Evolutionary conservation across 2,888 invertebrate species (phyloP).

Genomic region (Chloromyia formosa): DNA sequence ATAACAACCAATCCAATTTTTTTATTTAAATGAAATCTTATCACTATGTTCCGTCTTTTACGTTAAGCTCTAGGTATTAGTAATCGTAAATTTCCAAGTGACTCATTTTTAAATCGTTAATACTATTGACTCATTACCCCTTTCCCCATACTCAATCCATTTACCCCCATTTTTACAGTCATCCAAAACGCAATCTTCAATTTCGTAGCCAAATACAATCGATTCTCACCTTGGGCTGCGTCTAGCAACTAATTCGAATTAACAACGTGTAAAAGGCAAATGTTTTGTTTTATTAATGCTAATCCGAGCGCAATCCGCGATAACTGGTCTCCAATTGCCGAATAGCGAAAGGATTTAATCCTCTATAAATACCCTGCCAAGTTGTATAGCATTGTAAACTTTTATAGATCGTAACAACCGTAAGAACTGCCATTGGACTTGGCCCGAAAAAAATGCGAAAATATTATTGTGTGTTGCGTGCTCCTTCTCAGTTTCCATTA

Average conservation of each 20-base stretch:
- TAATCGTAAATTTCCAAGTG: too few relatives aligned
- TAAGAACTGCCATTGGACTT: slow-evolving; percentile 31
- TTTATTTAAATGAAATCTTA: too few relatives aligned
- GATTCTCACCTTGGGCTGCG: slow-evolving; percentile 16
- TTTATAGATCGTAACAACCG: slow-evolving; percentile 32
- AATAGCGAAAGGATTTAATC: slow-evolving; percentile 30
- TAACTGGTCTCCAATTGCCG: slow-evolving; percentile 28
- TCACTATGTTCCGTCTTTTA: too few relatives aligned
- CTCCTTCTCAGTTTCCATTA: slow-evolving; percentile 24
- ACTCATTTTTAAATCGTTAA: too few relatives aligned
- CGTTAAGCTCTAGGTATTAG: too few relatives aligned
- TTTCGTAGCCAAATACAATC: background rate
- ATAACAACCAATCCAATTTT: too few relatives aligned
- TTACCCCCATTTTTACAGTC: too few relatives aligned
- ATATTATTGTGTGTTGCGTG: slow-evolving; percentile 26
- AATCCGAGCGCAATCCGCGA: slow-evolving; percentile 39
- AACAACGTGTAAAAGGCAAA: slow-evolving; percentile 29
- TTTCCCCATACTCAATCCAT: too few relatives aligned
- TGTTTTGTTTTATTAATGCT: slow-evolving; percentile 39
- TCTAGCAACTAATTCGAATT: slow-evolving; percentile 3
- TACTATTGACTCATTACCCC: too few relatives aligned
- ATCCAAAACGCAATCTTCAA: too few relatives aligned
- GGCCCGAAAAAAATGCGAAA: slow-evolving; percentile 24
- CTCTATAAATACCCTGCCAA: slow-evolving; percentile 17
- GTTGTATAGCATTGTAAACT: slow-evolving; percentile 17